These are phyloP conservation scores for Microdon myrmicae DNA, from an alignment of 2,888 invertebrate species.

Conservation along the genomic window DNA sequence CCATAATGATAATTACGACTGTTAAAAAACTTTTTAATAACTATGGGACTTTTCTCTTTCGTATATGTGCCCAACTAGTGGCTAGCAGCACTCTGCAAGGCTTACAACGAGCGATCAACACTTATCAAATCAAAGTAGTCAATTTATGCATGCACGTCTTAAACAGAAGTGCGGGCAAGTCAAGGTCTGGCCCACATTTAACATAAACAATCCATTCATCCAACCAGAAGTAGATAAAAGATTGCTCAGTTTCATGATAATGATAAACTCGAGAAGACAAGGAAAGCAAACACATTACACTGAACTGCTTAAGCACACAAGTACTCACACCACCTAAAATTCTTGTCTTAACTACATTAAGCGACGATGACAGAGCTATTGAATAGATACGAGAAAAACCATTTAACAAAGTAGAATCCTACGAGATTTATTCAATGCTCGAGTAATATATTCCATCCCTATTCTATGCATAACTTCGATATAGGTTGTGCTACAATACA, in stretches of 20 bases:
- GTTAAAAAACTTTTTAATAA: too few species aligned
- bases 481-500: too few species aligned
- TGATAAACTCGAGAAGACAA: conserved; percentile 41
- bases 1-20: too few species aligned
- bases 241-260: conserved; percentile 37
- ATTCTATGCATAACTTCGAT: conserved; percentile 23
- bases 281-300: conserved; percentile 48
- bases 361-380: conserved; percentile 34
- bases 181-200: conserved; percentile 34
- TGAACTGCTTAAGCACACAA: conserved; percentile 20
- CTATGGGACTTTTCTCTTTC: too few species aligned
- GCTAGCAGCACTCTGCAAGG: too few species aligned
- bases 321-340: conserved; percentile 4
- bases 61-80: too few species aligned
- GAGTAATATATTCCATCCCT: conserved; percentile 38
- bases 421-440: conserved; percentile 51
- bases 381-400: conserved; percentile 45
- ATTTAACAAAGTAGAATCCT: conserved; percentile 50
- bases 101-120: too few species aligned
- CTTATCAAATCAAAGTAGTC: too few species aligned
- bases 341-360: conserved; percentile 21
- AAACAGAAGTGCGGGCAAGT: conserved; percentile 8
- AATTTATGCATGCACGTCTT: conserved; percentile 1
- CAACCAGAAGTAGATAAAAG: conserved; percentile 37
- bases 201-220: conserved; percentile 37